These are phyloP conservation scores for Heterohyrax brucei DNA, from an alignment of 2,797 vertebrate genomes.

Conservation along the genomic window DNA sequence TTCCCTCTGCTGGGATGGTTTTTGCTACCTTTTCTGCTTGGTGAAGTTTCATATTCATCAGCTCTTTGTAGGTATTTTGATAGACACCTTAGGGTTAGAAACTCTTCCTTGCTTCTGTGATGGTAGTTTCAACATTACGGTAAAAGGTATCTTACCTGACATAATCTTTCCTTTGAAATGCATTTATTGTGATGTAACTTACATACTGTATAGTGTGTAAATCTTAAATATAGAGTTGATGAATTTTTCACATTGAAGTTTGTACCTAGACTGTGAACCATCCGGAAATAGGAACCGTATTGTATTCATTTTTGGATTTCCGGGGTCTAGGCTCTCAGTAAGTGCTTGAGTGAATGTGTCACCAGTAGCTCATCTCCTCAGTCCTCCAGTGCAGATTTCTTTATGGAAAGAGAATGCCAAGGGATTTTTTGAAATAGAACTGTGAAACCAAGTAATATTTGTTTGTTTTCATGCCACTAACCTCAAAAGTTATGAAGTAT, in stretches of 20 bases:
- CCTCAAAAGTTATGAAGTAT: conserved; percentile 66
- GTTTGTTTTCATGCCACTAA: conserved; percentile 44
- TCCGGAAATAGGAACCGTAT: conserved; percentile 24
- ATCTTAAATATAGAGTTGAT: conserved; percentile 42
- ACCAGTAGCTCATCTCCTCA: neutral
- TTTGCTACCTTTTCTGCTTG: neutral
- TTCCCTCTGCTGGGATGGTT: neutral
- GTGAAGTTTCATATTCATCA: neutral
- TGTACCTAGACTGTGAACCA: conserved; percentile 4
- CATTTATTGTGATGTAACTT: conserved; percentile 8
- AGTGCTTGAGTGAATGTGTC: conserved; percentile 36
- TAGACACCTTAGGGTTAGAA: neutral
- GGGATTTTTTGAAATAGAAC: neutral
- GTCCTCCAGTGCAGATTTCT: conserved; percentile 25
- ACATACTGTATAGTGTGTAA: neutral
- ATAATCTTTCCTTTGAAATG: conserved; percentile 34
- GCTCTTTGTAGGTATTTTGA: neutral
- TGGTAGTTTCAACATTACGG: neutral
- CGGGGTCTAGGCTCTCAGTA: conserved; percentile 29
- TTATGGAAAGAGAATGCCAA: conserved; percentile 44
- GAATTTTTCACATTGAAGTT: conserved; percentile 67
- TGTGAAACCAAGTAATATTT: conserved; percentile 51
- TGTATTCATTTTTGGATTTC: conserved; percentile 47
- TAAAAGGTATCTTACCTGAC: conserved; percentile 19
- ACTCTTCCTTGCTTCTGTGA: neutral